A percentile compares a stretch with the other conserved stretches of the same genome.
phyloP scores from a whole-genome alignment of 2,113 vertebrate genomes.

The Coryphaenoides rupestris region DNA sequence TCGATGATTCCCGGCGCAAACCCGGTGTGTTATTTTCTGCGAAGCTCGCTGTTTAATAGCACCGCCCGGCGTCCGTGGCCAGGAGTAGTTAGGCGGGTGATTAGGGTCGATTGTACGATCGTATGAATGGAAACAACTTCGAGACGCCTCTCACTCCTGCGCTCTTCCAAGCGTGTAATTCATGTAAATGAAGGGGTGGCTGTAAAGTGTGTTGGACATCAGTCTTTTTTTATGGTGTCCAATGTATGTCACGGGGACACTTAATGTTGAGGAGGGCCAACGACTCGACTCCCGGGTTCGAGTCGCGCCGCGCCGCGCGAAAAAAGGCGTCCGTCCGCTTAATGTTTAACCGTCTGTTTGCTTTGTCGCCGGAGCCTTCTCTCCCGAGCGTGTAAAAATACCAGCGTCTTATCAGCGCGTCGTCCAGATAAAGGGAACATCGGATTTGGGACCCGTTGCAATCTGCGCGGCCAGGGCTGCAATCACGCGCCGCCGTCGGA shows the following conservation, averaged over 20 bases:
- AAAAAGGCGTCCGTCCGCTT: conserved; percentile 10
- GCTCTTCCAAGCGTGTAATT: not conserved
- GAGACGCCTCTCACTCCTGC: too few species aligned
- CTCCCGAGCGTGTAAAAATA: conserved; percentile 28
- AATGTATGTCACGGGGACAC: conserved; percentile 1
- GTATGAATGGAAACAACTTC: too few species aligned
- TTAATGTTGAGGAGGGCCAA: not conserved
- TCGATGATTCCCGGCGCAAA: too few species aligned
- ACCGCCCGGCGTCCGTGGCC: too few species aligned
- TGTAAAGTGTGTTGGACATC: not conserved
- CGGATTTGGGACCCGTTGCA: conserved; percentile 29
- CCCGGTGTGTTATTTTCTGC: too few species aligned
- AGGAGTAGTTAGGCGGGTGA: too few species aligned
- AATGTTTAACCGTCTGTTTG: conserved; percentile 41
- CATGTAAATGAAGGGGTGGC: not conserved
- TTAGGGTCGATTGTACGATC: too few species aligned
- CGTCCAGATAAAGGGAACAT: conserved; percentile 22
- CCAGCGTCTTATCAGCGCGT: conserved; percentile 39
- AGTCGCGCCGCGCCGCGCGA: not conserved
- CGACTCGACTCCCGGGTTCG: not conserved
- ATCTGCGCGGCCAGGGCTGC: conserved; percentile 26
- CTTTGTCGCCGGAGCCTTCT: conserved; percentile 7
- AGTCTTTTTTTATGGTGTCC: not conserved
- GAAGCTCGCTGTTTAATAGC: too few species aligned
- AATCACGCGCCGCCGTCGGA: conserved; percentile 40